A percentile compares a stretch with the other conserved stretches of the same genome.
Evolutionary conservation across 2,797 vertebrate species (phyloP).

Genomic region (Chaenodraco wilsoni): DNA sequence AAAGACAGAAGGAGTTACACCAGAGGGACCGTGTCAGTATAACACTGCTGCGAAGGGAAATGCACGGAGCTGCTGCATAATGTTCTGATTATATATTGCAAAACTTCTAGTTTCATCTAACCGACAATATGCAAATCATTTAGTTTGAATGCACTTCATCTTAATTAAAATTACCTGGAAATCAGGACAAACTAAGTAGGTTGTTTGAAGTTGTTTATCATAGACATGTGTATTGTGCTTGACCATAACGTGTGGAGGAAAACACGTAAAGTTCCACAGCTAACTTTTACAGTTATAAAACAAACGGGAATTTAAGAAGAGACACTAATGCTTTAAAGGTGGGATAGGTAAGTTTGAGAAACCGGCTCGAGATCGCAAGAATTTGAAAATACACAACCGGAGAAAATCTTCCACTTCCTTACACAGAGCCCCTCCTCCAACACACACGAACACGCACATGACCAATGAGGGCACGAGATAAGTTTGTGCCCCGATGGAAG

Average conservation of each 20-base stretch:
- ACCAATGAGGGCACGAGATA: too few relatives aligned
- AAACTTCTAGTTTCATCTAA: conserved; percentile 4
- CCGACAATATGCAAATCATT: neutral
- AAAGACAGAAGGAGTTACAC: conserved; percentile 22
- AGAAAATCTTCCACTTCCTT: too few relatives aligned
- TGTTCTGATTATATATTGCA: conserved; percentile 12
- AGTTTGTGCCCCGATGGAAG: too few relatives aligned
- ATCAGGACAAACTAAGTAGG: neutral
- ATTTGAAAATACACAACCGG: too few relatives aligned
- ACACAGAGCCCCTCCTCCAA: too few relatives aligned
- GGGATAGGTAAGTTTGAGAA: too few relatives aligned
- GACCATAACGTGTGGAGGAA: neutral
- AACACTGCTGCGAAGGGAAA: conserved; percentile 10
- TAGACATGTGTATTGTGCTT: neutral
- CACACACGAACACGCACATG: too few relatives aligned
- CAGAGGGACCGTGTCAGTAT: conserved; percentile 13
- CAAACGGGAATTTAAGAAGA: too few relatives aligned
- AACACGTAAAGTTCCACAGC: too few relatives aligned
- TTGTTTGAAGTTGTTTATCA: neutral
- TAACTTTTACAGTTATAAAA: conserved; percentile 2
- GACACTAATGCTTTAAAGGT: too few relatives aligned
- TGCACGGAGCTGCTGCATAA: conserved; percentile 11
- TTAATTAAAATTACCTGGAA: neutral
- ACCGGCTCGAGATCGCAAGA: too few relatives aligned
- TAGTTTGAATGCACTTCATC: neutral